Evolutionary conservation across 2,888 invertebrate genomes (phyloP).

Genomic region (Agriopis marginaria): DNA sequence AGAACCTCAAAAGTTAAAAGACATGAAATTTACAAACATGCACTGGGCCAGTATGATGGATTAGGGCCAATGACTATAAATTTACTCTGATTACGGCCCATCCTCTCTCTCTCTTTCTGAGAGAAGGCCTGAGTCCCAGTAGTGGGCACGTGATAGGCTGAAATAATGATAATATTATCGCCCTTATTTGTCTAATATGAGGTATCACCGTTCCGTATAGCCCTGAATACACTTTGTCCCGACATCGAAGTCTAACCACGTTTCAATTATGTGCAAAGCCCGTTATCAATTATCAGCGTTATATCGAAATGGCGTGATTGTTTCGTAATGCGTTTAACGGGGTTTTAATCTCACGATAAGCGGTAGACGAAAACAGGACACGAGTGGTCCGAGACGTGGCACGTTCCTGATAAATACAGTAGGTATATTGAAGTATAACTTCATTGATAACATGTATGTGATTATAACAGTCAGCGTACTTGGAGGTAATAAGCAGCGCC

Average conservation of each 20-base stretch:
- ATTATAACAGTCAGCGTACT: too few relatives aligned
- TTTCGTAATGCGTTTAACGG: conserved; percentile 35
- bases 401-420: conserved; percentile 20
- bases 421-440: background rate
- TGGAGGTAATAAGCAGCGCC: too few relatives aligned
- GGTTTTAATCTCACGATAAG: conserved; percentile 26
- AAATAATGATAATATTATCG: too few relatives aligned
- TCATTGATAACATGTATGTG: background rate
- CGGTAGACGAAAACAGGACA: conserved; percentile 30
- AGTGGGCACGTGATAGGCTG: too few relatives aligned
- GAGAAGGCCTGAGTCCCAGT: too few relatives aligned
- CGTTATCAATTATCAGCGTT: conserved; percentile 31
- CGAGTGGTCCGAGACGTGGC: conserved; percentile 17
- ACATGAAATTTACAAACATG: too few relatives aligned
- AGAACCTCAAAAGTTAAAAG: too few relatives aligned
- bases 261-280: conserved; percentile 9
- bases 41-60: too few relatives aligned
- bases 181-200: too few relatives aligned
- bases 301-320: conserved; percentile 45
- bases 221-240: background rate
- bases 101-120: too few relatives aligned
- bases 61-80: too few relatives aligned
- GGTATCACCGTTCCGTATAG: background rate
- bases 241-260: conserved; percentile 3
- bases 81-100: too few relatives aligned